Conservation (phyloP, 2,888 invertebrate genomes). For the Oscheius sp. region DNA sequence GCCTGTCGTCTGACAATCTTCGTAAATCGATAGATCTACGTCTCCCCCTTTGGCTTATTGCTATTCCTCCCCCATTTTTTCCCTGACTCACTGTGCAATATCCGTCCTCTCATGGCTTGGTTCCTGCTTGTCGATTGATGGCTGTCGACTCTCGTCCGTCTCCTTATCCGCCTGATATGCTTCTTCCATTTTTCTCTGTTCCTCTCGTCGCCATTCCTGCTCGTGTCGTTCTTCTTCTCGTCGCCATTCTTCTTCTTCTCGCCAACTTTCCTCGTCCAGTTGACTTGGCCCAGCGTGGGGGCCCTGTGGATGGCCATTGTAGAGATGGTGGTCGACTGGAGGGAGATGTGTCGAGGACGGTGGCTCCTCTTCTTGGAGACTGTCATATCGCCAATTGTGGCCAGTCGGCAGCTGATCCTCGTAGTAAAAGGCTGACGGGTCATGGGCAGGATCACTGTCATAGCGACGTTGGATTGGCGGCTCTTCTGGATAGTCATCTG, state of each 20-base stretch:
- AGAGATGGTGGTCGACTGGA: conserved; percentile 35
- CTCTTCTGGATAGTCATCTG: conserved; percentile 6
- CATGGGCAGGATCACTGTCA: conserved; percentile 11
- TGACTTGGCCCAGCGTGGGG: conserved; percentile 27
- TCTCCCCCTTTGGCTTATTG: not conserved
- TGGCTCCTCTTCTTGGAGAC: conserved; percentile 51
- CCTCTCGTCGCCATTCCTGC: conserved; percentile 14
- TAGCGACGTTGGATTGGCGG: conserved; percentile 12
- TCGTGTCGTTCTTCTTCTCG: conserved; percentile 22
- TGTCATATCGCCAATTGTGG: conserved; percentile 49
- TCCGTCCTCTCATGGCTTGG: conserved; percentile 11
- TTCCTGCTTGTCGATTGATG: conserved; percentile 13
- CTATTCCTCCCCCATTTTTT: not conserved
- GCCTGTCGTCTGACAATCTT: not conserved
- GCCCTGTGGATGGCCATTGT: not conserved
- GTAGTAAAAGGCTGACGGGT: conserved; percentile 2
- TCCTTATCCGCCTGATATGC: conserved; percentile 30
- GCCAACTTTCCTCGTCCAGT: conserved; percentile 36
- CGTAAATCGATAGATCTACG: not conserved
- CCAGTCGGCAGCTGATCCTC: conserved; percentile 9
- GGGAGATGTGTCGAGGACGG: not conserved
- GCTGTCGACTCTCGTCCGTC: conserved; percentile 14
- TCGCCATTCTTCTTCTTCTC: conserved; percentile 30
- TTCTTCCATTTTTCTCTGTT: conserved; percentile 10
- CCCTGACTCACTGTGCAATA: conserved; percentile 28